phyloP scores from a whole-genome alignment of 1,140 invertebrate species.

The Drosophila tsacasi region DNA sequence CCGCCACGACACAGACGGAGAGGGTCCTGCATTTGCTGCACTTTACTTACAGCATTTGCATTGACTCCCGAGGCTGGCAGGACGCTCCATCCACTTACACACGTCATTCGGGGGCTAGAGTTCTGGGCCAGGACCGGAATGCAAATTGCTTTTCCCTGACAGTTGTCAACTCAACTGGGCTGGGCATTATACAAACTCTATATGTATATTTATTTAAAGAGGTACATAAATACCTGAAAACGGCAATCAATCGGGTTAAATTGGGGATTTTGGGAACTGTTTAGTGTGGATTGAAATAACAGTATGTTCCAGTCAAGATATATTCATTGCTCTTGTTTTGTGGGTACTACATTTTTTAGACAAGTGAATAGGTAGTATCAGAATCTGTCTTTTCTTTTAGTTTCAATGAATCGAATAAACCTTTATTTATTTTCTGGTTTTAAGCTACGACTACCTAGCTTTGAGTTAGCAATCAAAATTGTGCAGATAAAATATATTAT shows the following conservation, averaged over 20 bases:
- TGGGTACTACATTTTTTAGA: no score
- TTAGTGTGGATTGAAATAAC: background rate
- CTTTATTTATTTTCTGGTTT: background rate
- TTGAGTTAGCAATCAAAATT: background rate
- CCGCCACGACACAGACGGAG: conserved; percentile 26
- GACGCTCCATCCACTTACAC: conserved; percentile 14
- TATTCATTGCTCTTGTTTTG: no score
- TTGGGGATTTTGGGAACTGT: background rate
- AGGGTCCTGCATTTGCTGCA: conserved; percentile 28
- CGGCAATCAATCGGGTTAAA: conserved; percentile 37
- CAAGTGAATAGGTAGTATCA: no score
- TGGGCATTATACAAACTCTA: background rate
- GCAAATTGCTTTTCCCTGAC: conserved; percentile 51
- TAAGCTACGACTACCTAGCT: no score
- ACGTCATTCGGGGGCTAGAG: conserved; percentile 26
- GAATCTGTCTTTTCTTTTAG: background rate
- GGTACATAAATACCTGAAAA: conserved; percentile 8
- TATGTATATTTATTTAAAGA: background rate
- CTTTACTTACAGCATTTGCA: conserved; percentile 48
- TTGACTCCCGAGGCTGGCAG: conserved; percentile 36
- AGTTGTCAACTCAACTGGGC: conserved; percentile 51
- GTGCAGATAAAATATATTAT: background rate
- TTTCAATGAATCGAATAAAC: background rate
- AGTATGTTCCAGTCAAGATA: background rate
- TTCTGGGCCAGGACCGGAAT: conserved; percentile 24